Percentiles rank a stretch among this genome's conserved stretches.
Conservation (phyloP, 2,888 invertebrate genomes). For the Odontocerum albicorne region DNA sequence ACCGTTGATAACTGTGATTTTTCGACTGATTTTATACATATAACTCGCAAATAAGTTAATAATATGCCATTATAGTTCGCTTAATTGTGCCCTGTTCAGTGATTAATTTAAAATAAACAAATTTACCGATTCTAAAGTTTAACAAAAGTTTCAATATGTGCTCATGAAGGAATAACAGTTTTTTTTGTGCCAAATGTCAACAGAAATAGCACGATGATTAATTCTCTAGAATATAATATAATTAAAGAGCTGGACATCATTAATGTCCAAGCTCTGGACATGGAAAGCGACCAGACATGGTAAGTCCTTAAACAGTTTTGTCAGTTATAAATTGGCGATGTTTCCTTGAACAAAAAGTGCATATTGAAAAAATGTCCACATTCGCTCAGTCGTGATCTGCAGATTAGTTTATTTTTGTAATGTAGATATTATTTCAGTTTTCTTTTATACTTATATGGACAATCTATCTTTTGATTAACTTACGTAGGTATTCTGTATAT, state of each 20-base stretch:
- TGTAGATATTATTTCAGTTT: too few species aligned
- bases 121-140: too few species aligned
- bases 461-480: too few species aligned
- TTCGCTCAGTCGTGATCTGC: background rate
- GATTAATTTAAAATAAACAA: slow-evolving; percentile 4
- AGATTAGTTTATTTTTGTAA: too few species aligned
- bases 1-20: slow-evolving; percentile 27
- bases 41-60: slow-evolving; percentile 7
- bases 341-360: background rate
- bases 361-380: background rate
- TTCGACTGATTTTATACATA: slow-evolving; percentile 24
- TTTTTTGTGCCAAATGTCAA: slow-evolving; percentile 34
- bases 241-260: slow-evolving; percentile 43
- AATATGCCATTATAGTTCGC: slow-evolving; percentile 11
- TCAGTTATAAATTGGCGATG: background rate
- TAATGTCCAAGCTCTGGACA: slow-evolving; percentile 59
- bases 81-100: slow-evolving; percentile 2
- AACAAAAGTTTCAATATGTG: slow-evolving; percentile 25
- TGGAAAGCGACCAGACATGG: slow-evolving; percentile 63
- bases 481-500: too few species aligned
- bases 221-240: slow-evolving; percentile 21
- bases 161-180: slow-evolving; percentile 29
- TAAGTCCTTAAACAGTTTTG: slow-evolving; percentile 43
- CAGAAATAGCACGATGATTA: slow-evolving; percentile 31
- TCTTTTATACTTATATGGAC: too few species aligned